These are phyloP conservation scores for Hyperoplus immaculatus DNA, from an alignment of 2,797 vertebrate genomes.

Conservation along the genomic window DNA sequence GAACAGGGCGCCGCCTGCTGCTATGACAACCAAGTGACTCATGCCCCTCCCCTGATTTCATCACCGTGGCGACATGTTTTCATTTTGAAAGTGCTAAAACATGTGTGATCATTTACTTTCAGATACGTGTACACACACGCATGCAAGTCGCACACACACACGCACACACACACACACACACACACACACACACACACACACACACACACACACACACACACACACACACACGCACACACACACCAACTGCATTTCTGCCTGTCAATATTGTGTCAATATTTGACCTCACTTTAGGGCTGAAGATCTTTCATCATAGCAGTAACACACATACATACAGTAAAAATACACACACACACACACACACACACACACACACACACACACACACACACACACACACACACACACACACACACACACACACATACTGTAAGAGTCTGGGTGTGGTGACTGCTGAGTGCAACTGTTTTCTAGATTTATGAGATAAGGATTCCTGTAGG, in stretches of 20 bases:
- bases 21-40: slow-evolving; percentile 20
- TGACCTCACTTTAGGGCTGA: slow-evolving; percentile 30
- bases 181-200: too few species aligned
- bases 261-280: slow-evolving; percentile 38
- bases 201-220: background rate
- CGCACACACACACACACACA: background rate
- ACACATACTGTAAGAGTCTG: background rate
- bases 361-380: slow-evolving; percentile 6
- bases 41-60: background rate
- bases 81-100: background rate
- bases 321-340: background rate
- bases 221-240: slow-evolving; percentile 1
- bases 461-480: slow-evolving; percentile 21
- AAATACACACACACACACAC: slow-evolving; percentile 19
- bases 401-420: slow-evolving; percentile 2
- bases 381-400: slow-evolving; percentile 7
- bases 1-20: background rate
- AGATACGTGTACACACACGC: too few species aligned
- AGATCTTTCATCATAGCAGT: background rate
- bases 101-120: slow-evolving; percentile 2
- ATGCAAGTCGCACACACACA: background rate
- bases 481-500: slow-evolving; percentile 16
- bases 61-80: slow-evolving; percentile 12
- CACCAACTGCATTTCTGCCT: slow-evolving; percentile 15
- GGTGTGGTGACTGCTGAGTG: slow-evolving; percentile 37